Percentiles rank a stretch among this genome's conserved stretches.
These are phyloP conservation scores for Junonia oenone DNA, from an alignment of 2,888 invertebrate species.

Conservation along the genomic window DNA sequence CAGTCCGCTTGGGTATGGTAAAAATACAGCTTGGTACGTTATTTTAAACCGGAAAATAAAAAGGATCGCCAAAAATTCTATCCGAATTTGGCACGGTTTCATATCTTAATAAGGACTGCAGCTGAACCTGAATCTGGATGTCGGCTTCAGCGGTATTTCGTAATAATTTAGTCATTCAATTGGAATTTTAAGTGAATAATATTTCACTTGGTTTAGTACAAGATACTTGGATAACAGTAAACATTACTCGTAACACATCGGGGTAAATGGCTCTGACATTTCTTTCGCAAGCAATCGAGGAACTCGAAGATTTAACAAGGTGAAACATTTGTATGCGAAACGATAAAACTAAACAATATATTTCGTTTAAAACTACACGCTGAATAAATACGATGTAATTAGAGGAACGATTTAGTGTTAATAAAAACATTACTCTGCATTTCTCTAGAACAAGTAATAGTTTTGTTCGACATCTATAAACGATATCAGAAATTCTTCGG, in stretches of 20 bases:
- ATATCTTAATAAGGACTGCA: neutral
- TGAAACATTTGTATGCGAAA: constrained; percentile 12
- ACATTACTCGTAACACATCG: neutral
- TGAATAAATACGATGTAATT: too few relatives aligned
- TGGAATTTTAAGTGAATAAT: constrained; percentile 1
- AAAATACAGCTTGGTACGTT: neutral
- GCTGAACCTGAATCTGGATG: neutral
- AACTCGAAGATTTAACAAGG: constrained; percentile 5
- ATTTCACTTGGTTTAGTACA: neutral
- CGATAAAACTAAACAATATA: constrained; percentile 11
- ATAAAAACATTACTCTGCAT: too few relatives aligned
- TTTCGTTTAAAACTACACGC: too few relatives aligned
- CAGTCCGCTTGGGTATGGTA: neutral
- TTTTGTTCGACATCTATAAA: too few relatives aligned
- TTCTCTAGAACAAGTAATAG: too few relatives aligned
- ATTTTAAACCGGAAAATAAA: neutral
- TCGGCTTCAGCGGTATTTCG: neutral
- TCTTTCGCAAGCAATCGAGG: constrained; percentile 1
- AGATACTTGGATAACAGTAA: neutral
- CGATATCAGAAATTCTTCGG: too few relatives aligned
- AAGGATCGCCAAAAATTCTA: neutral
- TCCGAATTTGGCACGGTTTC: neutral
- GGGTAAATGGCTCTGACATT: neutral
- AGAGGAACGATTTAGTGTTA: too few relatives aligned
- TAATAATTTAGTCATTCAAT: neutral